These are phyloP conservation scores for Athripsodes cinereus DNA, from an alignment of 2,888 invertebrate species.

Conservation along the genomic window DNA sequence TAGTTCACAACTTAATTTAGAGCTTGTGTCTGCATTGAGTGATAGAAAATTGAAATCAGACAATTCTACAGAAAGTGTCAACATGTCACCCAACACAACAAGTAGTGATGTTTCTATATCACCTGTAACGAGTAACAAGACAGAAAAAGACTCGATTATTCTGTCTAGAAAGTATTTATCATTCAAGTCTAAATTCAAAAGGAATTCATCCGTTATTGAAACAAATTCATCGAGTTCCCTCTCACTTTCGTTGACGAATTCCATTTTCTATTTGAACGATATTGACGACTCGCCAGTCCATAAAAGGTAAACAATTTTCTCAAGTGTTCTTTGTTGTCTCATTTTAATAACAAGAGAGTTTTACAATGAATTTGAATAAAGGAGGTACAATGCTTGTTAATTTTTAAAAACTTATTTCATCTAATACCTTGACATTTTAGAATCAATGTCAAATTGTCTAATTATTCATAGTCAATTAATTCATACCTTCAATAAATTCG, in stretches of 20 bases:
- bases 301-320: constrained; percentile 39
- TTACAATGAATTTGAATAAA: no score
- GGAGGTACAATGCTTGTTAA: no score
- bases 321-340: no score
- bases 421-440: no score
- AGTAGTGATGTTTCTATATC: background rate
- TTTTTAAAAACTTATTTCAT: no score
- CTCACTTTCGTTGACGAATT: constrained; percentile 53
- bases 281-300: constrained; percentile 60
- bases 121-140: constrained; percentile 6
- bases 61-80: constrained; percentile 1
- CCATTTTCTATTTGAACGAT: constrained; percentile 67
- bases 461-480: no score
- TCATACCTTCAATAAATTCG: no score
- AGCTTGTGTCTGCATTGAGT: background rate
- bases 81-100: constrained; percentile 1
- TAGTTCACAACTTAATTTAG: constrained; percentile 10
- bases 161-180: constrained; percentile 44
- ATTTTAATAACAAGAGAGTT: no score
- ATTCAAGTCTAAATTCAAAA: constrained; percentile 57
- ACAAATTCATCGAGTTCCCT: constrained; percentile 50
- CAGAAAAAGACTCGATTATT: constrained; percentile 11
- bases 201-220: constrained; percentile 53
- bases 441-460: no score
- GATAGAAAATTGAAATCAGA: constrained; percentile 7